phyloP scores from a whole-genome alignment of 2,888 invertebrate genomes.

The Aspidapion aeneum region DNA sequence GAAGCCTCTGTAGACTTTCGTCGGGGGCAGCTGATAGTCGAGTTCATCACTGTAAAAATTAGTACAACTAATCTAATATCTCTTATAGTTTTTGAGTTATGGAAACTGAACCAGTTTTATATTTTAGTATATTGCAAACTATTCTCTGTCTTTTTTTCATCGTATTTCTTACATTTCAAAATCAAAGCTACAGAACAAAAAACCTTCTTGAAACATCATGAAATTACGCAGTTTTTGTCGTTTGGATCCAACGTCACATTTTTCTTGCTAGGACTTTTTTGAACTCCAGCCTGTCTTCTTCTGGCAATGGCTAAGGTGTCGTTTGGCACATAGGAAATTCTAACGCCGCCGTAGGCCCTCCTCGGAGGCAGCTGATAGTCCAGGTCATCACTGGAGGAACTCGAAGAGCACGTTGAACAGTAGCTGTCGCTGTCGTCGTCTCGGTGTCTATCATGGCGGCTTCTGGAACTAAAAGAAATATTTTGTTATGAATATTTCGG shows the following conservation, averaged over 20 bases:
- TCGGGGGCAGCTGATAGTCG: slow-evolving; percentile 80
- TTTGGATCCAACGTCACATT: slow-evolving; percentile 52
- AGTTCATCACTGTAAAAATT: slow-evolving; percentile 87
- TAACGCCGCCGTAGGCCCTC: slow-evolving; percentile 80
- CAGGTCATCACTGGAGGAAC: slow-evolving; percentile 83
- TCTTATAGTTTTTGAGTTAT: too few species aligned
- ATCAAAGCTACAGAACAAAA: background rate
- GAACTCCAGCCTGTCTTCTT: slow-evolving; percentile 55
- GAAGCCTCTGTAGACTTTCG: slow-evolving; percentile 83
- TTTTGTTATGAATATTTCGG: too few species aligned
- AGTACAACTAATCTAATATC: too few species aligned
- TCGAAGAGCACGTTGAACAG: slow-evolving; percentile 86
- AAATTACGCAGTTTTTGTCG: slow-evolving; percentile 82
- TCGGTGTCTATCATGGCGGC: slow-evolving; percentile 27
- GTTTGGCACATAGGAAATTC: slow-evolving; percentile 91
- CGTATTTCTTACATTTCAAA: background rate
- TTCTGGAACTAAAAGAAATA: slow-evolving; percentile 16
- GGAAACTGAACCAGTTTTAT: too few species aligned
- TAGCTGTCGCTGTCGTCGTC: slow-evolving; percentile 73
- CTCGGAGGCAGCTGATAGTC: slow-evolving; percentile 83
- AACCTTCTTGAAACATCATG: slow-evolving; percentile 56
- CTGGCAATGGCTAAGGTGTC: slow-evolving; percentile 83
- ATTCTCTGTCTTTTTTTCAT: too few species aligned
- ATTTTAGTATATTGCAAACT: too few species aligned
- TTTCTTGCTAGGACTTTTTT: slow-evolving; percentile 44